Base-by-base conservation (phyloP, 2,113 vertebrate species). In the Psittacula cyanocephala region DNA sequence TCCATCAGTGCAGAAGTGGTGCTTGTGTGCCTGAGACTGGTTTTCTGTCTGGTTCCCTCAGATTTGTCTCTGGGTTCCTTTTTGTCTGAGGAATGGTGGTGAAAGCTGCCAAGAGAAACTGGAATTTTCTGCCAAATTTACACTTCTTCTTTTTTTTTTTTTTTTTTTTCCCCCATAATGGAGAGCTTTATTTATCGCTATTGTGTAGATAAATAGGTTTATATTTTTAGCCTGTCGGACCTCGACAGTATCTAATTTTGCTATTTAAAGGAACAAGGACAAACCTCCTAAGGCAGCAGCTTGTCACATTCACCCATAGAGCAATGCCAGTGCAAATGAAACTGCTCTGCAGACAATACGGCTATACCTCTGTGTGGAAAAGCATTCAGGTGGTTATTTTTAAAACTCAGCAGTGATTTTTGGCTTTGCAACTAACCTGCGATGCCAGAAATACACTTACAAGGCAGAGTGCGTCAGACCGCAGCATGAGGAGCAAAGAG, bases 241-340 rank as follows among this genome's bases (percentile, higher is more conserved):
- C 80, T 94, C 75, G 83, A 60, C 60, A 81, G 57, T 62, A 67
- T 95, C 89, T 91, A 92, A 89, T 93, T 95, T 92, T 95, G 46
- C 76, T 62, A 28, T 86, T 92, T 74, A 88, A 77, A 92, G 47
- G 43, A 91, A 57, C 74, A 88, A 95, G 63, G n/a, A 29, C 74
- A 87, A 87, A 41, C 69, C 78, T 96, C 60, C 50, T 75, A 47
- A 91, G 81, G 90, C 72, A 41, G 52, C 65, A 64, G 69, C 87
- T 57, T 81, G 86, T 75, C 78, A 49, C 49, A 9, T 89, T 53
- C 83, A 70, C 57, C 55, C 77, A 25, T 6, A 43, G 57, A 81
- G 77, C 59, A 79, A 6, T 39, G 49, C 57, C 86, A 55, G 47
- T 44, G 44, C 39, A 86, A 88, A 80, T 88, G 39, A 77, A 62